Evolutionary conservation across 2,797 vertebrate species (phyloP).

Genomic region (Centroberyx gerrardi): DNA sequence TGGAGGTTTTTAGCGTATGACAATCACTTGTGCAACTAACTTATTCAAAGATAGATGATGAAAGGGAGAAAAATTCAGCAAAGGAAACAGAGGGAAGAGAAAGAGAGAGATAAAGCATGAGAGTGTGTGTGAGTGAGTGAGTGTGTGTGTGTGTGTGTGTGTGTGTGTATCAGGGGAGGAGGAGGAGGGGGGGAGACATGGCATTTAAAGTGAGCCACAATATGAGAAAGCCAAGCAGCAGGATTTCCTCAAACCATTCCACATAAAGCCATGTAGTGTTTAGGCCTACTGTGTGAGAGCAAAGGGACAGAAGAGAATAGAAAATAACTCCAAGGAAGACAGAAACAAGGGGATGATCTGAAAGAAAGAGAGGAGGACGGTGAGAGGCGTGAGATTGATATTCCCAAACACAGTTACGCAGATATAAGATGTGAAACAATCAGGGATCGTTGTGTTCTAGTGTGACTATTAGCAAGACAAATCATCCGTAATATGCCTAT

Average conservation of each 20-base stretch:
- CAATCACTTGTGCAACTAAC: slow-evolving; percentile 20
- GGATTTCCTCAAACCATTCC: slow-evolving; percentile 45
- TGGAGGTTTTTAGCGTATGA: slow-evolving; percentile 33
- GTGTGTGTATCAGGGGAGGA: background rate
- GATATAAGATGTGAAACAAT: slow-evolving; percentile 62
- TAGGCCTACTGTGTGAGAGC: slow-evolving; percentile 18
- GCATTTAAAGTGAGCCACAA: slow-evolving; percentile 15
- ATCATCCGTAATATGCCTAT: slow-evolving; percentile 63
- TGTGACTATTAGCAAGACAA: slow-evolving; percentile 67
- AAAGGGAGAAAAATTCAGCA: slow-evolving; percentile 27
- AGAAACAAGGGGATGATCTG: slow-evolving; percentile 35
- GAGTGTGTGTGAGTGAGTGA: slow-evolving; percentile 1
- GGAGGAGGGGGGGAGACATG: background rate
- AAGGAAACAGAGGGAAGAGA: slow-evolving; percentile 40
- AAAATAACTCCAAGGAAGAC: background rate
- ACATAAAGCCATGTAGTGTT: slow-evolving; percentile 13
- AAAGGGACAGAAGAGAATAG: slow-evolving; percentile 31
- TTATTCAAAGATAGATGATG: slow-evolving; percentile 8
- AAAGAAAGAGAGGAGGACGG: slow-evolving; percentile 2
- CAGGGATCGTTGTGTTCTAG: slow-evolving; percentile 36
- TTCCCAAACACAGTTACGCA: slow-evolving; percentile 53
- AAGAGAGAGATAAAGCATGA: background rate
- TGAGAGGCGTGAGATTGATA: slow-evolving; percentile 34
- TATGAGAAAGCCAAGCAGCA: slow-evolving; percentile 19
- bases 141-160: background rate